Evolutionary conservation across 2,113 vertebrate species (phyloP).

Genomic region (Anguilla rostrata): DNA sequence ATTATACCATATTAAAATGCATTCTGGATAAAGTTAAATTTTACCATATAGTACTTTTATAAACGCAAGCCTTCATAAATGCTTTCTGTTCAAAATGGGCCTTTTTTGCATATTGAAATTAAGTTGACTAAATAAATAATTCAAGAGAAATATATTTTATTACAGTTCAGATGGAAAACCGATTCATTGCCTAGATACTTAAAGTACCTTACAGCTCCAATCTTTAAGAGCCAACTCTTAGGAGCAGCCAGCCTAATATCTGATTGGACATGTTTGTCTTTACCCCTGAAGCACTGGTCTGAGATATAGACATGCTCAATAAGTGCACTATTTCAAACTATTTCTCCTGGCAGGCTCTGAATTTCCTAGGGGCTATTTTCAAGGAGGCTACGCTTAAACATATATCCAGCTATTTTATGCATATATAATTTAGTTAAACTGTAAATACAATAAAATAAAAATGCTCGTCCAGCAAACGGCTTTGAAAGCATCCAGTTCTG

Average conservation of each 20-base stretch:
- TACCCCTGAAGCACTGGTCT: background rate
- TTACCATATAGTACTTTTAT: background rate
- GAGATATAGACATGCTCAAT: background rate
- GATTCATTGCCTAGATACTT: background rate
- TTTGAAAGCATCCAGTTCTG: background rate
- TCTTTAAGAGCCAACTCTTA: background rate
- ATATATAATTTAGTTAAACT: background rate
- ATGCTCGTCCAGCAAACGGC: background rate
- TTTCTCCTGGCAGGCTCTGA: background rate
- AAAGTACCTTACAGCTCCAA: background rate
- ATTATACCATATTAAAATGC: background rate
- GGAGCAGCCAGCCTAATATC: background rate
- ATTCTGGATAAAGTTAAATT: background rate
- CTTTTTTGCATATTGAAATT: background rate
- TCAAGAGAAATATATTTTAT: background rate
- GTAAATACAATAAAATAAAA: background rate
- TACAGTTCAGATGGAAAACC: background rate
- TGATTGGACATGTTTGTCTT: background rate
- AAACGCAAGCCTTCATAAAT: background rate
- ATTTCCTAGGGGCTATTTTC: background rate
- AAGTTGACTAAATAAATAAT: slow-evolving; percentile 1
- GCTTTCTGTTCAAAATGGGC: background rate
- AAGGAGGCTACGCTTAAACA: background rate
- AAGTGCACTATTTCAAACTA: background rate
- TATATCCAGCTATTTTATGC: background rate